These are phyloP conservation scores for Harlomillsia oculata DNA, from an alignment of 1,140 invertebrate genomes.

Conservation along the genomic window DNA sequence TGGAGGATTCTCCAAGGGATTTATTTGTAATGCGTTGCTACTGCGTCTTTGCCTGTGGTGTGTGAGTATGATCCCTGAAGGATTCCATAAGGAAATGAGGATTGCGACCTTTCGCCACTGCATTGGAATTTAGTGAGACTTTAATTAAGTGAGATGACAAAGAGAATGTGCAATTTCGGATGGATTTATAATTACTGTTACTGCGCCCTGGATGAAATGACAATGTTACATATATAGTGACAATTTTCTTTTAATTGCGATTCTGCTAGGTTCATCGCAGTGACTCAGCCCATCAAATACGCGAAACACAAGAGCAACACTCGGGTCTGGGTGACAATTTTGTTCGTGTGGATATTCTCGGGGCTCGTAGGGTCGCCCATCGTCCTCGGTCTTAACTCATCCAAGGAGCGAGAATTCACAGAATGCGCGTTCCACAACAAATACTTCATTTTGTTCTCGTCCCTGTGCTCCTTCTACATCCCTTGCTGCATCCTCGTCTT, in stretches of 20 bases:
- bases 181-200: too few species aligned
- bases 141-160: too few species aligned
- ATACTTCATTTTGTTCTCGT: conserved; percentile 96
- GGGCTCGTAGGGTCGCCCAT: conserved; percentile 94
- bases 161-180: too few species aligned
- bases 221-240: too few species aligned
- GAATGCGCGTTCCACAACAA: conserved; percentile 95
- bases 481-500: conserved; percentile 98
- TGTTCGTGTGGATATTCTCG: conserved; percentile 93
- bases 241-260: neutral
- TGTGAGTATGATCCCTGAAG: too few species aligned
- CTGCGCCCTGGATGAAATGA: too few species aligned
- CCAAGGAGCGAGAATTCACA: conserved; percentile 50
- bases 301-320: conserved; percentile 95
- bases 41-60: too few species aligned
- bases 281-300: conserved; percentile 97
- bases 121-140: too few species aligned
- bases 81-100: too few species aligned
- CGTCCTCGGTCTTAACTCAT: conserved; percentile 87
- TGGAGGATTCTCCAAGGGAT: too few species aligned
- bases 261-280: conserved; percentile 84
- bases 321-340: conserved; percentile 87
- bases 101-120: too few species aligned
- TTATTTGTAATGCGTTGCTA: too few species aligned
- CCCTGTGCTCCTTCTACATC: conserved; percentile 96